These are phyloP conservation scores for Magallana ariakensis DNA, from an alignment of 1,140 invertebrate species.

Conservation along the genomic window DNA sequence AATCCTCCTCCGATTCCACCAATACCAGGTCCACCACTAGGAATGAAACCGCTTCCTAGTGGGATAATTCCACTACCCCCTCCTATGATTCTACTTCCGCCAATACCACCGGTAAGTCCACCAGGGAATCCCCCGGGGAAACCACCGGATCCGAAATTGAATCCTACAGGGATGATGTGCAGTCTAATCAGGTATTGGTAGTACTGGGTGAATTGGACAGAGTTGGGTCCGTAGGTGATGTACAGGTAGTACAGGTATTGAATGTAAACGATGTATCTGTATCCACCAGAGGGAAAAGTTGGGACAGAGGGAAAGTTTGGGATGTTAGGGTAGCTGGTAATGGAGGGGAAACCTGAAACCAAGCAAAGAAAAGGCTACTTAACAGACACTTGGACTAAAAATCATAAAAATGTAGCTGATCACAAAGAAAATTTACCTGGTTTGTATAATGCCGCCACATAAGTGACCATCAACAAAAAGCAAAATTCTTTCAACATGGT, in stretches of 20 bases:
- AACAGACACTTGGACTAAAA: not conserved
- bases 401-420: not conserved
- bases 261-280: not conserved
- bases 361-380: not conserved
- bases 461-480: constrained; percentile 19
- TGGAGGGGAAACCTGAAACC: not conserved
- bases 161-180: constrained; percentile 15
- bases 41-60: not conserved
- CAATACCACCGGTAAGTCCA: not conserved
- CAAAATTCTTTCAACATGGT: constrained; percentile 20
- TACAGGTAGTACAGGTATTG: constrained; percentile 25
- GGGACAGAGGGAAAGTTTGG: not conserved
- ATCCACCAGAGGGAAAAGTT: not conserved
- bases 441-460: not conserved
- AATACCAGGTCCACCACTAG: not conserved
- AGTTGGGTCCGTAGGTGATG: not conserved
- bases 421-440: not conserved
- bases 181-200: not conserved
- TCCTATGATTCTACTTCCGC: not conserved
- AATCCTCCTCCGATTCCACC: not conserved
- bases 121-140: not conserved
- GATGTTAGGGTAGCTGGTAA: not conserved
- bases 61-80: not conserved
- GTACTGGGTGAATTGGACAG: not conserved
- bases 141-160: not conserved